Evolutionary conservation across 2,888 invertebrate genomes (phyloP), one percentile per base, ranked within the genome.

Genomic region (Conus canariensis): DNA sequence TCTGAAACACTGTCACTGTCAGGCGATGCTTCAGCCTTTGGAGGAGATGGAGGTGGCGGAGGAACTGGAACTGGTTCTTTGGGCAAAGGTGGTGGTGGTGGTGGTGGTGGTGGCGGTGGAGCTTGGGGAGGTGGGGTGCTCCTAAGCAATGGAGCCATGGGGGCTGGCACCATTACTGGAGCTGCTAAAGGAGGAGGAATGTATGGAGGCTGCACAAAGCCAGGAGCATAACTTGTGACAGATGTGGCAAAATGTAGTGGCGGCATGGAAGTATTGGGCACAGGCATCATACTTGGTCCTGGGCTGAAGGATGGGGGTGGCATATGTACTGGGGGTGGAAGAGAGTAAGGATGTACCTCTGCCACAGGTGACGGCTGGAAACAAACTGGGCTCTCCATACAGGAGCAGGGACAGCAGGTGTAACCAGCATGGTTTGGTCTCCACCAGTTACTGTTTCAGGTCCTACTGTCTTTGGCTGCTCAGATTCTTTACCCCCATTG

Each of bases 1-100:
- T 80, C 77, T 10, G 30, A 56, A 56, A 8, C 56, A 83, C 19
- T 19, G 9, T 58, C 56, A 56, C 82, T 56, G 56, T 8, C 22
- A 22, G 58, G 22, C 0, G 14, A 12, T 5, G 1, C 58, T 19
- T 83, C 82, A 19, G 25, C 25, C 14, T 60, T 85, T 2, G 85
- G 85, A 85, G 85, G 85, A 60, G 85, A 60, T 2, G 85, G 85
- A 25, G 85, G 85, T 4, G 60, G 85, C 16, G 85, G 60, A 19
- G 85, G 85, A 14, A 59, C 25, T 60, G 67, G 87, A 45, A 25
- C 56, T 30, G 87, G 67, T 25, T 67, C 87, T 12, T 70, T 25
- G 16, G 74, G 77, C 1, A 67, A 10, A 16, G 74, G 87, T 16
- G 59, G 59, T 14, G 85, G 85, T 22, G 58, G 64, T 8, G 74